Conservation (phyloP, 2,797 vertebrate genomes). For the Meriones psammophilus region DNA sequence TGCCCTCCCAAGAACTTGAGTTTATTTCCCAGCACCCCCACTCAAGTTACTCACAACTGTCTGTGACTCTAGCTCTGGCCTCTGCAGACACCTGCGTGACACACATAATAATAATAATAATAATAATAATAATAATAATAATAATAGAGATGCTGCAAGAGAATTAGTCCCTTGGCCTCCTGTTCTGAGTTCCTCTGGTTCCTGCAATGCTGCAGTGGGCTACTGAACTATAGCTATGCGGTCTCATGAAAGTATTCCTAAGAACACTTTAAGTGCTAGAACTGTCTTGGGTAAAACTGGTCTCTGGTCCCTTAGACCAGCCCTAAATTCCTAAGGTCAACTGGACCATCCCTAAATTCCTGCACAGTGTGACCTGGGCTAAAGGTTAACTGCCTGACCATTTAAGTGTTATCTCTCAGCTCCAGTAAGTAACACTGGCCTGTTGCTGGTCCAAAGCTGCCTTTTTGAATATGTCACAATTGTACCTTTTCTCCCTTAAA, state of each 20-base stretch:
- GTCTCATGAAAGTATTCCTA: not conserved
- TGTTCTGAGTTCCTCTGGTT: not conserved
- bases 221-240: not conserved
- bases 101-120: not conserved
- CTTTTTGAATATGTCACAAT: not conserved
- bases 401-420: not conserved
- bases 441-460: not conserved
- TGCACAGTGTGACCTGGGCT: not conserved
- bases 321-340: not conserved
- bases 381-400: not conserved
- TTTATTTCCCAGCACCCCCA: not conserved
- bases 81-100: not conserved
- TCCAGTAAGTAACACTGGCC: not conserved
- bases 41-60: not conserved
- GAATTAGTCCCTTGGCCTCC: not conserved
- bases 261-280: not conserved
- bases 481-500: not conserved
- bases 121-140: not conserved
- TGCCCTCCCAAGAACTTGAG: not conserved
- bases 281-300: not conserved
- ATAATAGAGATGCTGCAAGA: not conserved
- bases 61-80: not conserved
- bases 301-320: not conserved
- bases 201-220: not conserved
- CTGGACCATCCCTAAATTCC: not conserved